phyloP scores from a whole-genome alignment of 2,797 vertebrate species.

The Cossypha heuglini region DNA sequence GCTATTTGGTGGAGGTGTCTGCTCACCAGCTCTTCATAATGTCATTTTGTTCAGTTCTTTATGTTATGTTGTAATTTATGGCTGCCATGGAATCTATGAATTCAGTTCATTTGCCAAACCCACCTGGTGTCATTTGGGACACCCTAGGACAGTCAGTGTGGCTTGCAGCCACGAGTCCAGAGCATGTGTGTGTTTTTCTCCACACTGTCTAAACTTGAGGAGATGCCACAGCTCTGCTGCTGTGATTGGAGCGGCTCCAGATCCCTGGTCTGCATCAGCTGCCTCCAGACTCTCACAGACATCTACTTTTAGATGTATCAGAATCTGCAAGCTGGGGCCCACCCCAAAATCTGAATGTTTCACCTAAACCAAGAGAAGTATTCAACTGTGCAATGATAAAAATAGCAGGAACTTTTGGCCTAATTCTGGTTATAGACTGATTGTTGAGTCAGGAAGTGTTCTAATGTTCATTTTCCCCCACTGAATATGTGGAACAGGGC shows the following conservation, averaged over 20 bases:
- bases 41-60: neutral
- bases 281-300: neutral
- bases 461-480: neutral
- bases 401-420: neutral
- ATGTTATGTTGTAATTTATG: neutral
- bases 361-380: neutral
- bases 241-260: neutral
- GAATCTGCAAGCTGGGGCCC: neutral
- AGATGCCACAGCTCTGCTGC: neutral
- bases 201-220: neutral
- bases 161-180: neutral
- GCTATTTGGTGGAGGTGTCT: neutral
- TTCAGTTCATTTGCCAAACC: neutral
- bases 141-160: no score
- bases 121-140: neutral
- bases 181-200: fast-evolving
- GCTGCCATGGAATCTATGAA: fast-evolving
- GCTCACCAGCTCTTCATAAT: neutral
- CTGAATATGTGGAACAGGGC: neutral
- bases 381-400: neutral
- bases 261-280: neutral
- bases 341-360: neutral
- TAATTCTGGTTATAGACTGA: neutral
- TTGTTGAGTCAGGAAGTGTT: neutral
- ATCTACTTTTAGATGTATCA: neutral